Evolutionary conservation across 2,113 vertebrate species (phyloP).

Genomic region (Campylomormyrus tamandua): DNA sequence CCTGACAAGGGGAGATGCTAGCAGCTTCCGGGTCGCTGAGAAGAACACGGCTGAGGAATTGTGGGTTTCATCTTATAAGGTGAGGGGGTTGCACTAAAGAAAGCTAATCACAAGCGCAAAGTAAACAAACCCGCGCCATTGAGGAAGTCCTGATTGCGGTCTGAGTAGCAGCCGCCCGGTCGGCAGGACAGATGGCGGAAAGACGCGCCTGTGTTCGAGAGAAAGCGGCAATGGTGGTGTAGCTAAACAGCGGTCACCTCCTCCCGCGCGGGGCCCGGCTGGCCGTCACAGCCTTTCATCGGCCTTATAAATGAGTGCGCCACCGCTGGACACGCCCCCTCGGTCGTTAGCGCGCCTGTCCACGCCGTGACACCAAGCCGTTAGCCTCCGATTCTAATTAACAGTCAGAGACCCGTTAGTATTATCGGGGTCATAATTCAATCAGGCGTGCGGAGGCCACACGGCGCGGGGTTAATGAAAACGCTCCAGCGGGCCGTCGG

Average conservation of each 20-base stretch:
- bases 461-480: constrained; percentile 22
- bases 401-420: constrained; percentile 4
- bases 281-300: neutral
- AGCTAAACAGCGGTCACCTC: neutral
- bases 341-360: neutral
- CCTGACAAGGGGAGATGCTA: neutral
- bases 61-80: neutral
- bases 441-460: constrained; percentile 8
- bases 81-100: too few relatives aligned
- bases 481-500: constrained; percentile 11
- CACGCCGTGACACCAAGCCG: neutral
- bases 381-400: constrained; percentile 22
- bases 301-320: neutral
- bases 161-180: neutral
- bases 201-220: neutral
- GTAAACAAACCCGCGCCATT: neutral
- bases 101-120: neutral
- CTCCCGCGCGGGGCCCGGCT: neutral
- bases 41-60: neutral
- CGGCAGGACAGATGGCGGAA: neutral
- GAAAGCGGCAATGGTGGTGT: neutral
- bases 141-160: neutral
- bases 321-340: neutral
- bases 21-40: neutral
- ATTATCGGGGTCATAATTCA: constrained; percentile 16